phyloP scores from a whole-genome alignment of 2,797 vertebrate species.

The Tragopan temminckii region DNA sequence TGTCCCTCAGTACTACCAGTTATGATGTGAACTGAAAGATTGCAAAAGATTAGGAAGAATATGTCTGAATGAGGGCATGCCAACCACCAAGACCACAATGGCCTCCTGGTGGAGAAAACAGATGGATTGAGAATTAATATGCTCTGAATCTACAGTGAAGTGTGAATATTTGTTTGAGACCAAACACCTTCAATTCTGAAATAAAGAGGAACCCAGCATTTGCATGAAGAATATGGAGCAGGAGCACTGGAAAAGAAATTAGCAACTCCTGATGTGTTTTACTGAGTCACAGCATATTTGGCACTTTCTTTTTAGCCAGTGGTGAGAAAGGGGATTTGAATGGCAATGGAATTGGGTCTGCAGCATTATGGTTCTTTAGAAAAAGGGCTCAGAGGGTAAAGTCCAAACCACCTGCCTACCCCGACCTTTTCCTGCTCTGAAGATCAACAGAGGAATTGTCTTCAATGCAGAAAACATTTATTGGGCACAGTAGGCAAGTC shows the following conservation, averaged over 20 bases:
- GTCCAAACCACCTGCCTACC: not conserved
- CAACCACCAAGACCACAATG: not conserved
- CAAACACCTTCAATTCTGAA: rapidly evolving
- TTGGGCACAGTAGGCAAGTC: not conserved
- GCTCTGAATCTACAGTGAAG: not conserved
- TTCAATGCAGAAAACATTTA: not conserved
- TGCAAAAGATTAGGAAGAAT: not conserved
- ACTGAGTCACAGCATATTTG: not conserved
- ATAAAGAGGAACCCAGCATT: not conserved
- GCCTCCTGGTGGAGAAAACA: not conserved
- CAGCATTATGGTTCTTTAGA: not conserved
- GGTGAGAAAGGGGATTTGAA: not conserved
- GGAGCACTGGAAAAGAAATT: not conserved
- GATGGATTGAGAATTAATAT: not conserved
- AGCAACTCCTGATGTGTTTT: not conserved
- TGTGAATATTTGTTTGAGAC: not conserved
- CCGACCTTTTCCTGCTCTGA: not conserved
- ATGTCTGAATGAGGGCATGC: rapidly evolving
- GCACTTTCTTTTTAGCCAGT: not conserved
- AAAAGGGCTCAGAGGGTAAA: not conserved
- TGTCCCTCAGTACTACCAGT: not conserved
- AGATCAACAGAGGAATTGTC: not conserved
- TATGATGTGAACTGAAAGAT: not conserved
- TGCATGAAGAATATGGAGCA: rapidly evolving
- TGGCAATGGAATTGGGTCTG: not conserved